phyloP scores from a whole-genome alignment of 1,140 invertebrate genomes.

The Pollicipes pollicipes region DNA sequence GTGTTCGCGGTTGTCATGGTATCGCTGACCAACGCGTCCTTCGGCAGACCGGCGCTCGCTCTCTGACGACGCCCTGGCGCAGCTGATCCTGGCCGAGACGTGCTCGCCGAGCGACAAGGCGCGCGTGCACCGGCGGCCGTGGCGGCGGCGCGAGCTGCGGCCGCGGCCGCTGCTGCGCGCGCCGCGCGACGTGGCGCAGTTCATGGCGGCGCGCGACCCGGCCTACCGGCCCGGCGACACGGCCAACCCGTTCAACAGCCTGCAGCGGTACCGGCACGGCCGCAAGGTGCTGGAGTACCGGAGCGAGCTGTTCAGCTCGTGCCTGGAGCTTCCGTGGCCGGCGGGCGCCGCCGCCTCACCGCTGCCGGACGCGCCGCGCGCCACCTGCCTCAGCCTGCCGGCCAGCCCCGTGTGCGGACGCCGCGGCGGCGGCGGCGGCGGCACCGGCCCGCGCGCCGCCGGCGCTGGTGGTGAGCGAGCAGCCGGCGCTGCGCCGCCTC shows the following conservation, averaged over 20 bases:
- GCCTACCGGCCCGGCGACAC: conserved; percentile 29
- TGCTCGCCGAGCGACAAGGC: conserved; percentile 48
- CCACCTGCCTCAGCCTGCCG: too few species aligned
- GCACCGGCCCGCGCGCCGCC: too few species aligned
- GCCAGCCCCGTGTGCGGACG: too few species aligned
- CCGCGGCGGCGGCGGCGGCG: too few species aligned
- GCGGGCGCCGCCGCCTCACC: too few species aligned
- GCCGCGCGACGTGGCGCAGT: conserved; percentile 29
- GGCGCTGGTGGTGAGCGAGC: too few species aligned
- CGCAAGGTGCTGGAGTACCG: too few species aligned
- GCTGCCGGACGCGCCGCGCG: too few species aligned
- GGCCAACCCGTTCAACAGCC: conserved; percentile 47
- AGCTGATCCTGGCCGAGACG: conserved; percentile 32
- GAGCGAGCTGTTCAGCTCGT: conserved; percentile 45
- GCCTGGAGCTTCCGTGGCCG: conserved; percentile 43
- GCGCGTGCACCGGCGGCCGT: conserved; percentile 40
- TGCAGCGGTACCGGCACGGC: conserved; percentile 32
- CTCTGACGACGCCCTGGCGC: conserved; percentile 40
- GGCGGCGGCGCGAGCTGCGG: not conserved
- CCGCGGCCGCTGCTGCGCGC: not conserved
- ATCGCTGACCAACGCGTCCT: conserved; percentile 27
- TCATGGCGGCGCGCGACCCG: conserved; percentile 25
- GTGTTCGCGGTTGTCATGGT: conserved; percentile 1
- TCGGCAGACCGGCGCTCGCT: conserved; percentile 39
- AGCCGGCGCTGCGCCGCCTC: conserved; percentile 28